Percentiles rank a stretch among this genome's conserved stretches.
Evolutionary conservation across 2,888 invertebrate species (phyloP).

Genomic region (Elysia crispata): DNA sequence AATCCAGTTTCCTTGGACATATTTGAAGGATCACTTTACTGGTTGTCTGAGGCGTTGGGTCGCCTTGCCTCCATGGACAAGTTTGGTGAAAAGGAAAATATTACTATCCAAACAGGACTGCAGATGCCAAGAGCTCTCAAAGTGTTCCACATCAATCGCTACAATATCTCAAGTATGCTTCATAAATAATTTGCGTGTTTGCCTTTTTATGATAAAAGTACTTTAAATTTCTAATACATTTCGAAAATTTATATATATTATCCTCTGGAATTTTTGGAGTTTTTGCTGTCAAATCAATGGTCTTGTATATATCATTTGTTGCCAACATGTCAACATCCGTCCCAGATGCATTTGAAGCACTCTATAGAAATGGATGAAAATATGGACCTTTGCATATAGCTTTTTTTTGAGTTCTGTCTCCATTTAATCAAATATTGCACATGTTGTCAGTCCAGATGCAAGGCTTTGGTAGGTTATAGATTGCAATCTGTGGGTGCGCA

Average conservation of each 20-base stretch:
- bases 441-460: no score
- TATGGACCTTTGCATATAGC: no score
- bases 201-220: neutral
- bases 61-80: constrained; percentile 94
- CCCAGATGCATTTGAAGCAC: no score
- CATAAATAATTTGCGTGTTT: neutral
- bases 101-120: constrained; percentile 88
- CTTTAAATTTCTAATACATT: neutral
- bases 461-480: no score
- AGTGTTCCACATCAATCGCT: constrained; percentile 89
- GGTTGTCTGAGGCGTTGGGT: constrained; percentile 93
- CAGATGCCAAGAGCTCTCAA: constrained; percentile 89
- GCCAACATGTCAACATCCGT: no score
- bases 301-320: no score
- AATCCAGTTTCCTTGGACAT: constrained; percentile 94
- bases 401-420: no score
- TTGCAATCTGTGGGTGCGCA: no score
- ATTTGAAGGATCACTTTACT: constrained; percentile 94
- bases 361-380: no score
- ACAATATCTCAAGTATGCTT: constrained; percentile 83
- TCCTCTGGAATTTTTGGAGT: neutral
- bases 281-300: no score
- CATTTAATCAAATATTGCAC: no score
- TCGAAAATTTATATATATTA: neutral
- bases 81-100: constrained; percentile 95